These are phyloP conservation scores for Calliphora vomitoria DNA, from an alignment of 2,888 invertebrate species.

Conservation along the genomic window DNA sequence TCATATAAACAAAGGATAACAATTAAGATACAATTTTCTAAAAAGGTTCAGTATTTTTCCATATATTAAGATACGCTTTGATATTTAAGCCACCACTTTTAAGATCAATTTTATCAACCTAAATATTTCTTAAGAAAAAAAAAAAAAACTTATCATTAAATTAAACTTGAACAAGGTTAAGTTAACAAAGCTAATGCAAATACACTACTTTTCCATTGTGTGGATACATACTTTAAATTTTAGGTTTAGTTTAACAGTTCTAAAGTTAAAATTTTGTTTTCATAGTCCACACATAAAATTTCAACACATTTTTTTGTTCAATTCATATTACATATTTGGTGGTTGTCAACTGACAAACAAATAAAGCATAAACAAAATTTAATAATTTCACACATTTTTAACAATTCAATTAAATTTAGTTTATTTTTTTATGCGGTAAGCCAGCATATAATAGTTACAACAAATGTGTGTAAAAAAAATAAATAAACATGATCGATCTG, in stretches of 20 bases:
- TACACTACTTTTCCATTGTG: neutral
- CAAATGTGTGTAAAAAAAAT: neutral
- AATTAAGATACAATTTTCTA: no score
- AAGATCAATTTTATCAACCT: no score
- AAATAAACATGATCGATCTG: constrained; percentile 41
- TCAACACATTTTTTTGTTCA: constrained; percentile 11
- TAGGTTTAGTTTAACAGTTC: neutral
- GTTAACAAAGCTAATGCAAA: constrained; percentile 1
- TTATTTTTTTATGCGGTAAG: neutral
- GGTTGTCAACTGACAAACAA: constrained; percentile 7
- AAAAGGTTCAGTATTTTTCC: no score
- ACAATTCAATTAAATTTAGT: constrained; percentile 53
- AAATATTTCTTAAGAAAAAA: neutral
- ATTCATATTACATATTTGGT: no score
- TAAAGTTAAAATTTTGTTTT: constrained; percentile 20
- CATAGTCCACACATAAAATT: neutral
- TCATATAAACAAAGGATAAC: no score
- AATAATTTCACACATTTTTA: constrained; percentile 53
- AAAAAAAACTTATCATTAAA: neutral
- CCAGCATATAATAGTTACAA: neutral
- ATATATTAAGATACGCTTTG: no score
- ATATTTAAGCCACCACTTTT: no score
- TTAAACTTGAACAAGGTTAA: constrained; percentile 38
- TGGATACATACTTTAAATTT: neutral
- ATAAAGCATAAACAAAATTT: constrained; percentile 29